Conservation (phyloP, 2,797 vertebrate species). For the Heterohyrax brucei region DNA sequence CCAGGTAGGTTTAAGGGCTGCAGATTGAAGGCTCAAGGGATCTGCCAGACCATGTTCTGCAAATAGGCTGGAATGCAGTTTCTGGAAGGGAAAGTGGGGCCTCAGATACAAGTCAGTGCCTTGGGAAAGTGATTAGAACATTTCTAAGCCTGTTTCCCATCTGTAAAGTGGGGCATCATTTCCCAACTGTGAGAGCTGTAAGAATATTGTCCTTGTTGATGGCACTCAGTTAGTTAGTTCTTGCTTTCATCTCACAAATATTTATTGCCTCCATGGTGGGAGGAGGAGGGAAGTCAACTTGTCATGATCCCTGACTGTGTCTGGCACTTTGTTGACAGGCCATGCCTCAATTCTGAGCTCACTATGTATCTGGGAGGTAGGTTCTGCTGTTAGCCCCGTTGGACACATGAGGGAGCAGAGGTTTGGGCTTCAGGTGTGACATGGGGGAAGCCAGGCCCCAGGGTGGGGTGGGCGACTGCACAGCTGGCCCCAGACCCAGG, state of each 20-base stretch:
- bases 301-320: background rate
- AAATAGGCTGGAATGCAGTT: background rate
- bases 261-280: slow-evolving; percentile 67
- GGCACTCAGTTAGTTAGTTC: background rate
- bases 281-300: background rate
- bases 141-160: background rate
- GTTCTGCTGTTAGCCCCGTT: slow-evolving; percentile 2
- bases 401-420: background rate
- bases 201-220: background rate
- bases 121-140: background rate
- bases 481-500: background rate
- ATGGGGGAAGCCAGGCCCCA: background rate
- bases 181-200: background rate
- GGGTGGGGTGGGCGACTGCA: background rate
- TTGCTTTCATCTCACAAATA: background rate
- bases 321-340: background rate
- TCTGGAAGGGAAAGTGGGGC: background rate
- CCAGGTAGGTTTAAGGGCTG: background rate
- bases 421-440: background rate
- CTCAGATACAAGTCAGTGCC: background rate
- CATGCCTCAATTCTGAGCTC: background rate
- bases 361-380: slow-evolving; percentile 73
- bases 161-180: background rate
- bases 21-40: slow-evolving; percentile 1
- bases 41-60: background rate